These are phyloP conservation scores for Struthidea cinerea DNA, from an alignment of 2,113 vertebrate genomes.

Conservation along the genomic window DNA sequence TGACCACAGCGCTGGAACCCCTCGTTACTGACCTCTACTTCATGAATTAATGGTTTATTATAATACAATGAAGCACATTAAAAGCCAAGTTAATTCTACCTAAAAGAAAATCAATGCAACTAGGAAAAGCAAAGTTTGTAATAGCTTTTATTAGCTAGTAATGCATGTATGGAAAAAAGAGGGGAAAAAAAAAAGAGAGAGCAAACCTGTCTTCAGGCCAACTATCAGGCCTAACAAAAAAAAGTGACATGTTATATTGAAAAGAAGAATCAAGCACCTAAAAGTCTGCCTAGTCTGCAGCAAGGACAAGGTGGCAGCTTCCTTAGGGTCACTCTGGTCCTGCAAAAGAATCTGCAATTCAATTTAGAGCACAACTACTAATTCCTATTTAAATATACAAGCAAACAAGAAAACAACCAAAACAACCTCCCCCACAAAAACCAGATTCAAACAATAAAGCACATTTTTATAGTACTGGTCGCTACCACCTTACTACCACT, in stretches of 20 bases:
- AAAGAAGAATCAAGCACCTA: background rate
- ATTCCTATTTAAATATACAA: background rate
- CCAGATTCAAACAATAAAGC: background rate
- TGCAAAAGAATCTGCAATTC: background rate
- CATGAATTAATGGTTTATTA: background rate
- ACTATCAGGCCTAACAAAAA: background rate
- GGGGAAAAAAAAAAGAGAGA: background rate
- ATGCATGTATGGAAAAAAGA: background rate
- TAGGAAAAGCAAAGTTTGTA: background rate
- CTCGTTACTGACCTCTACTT: background rate
- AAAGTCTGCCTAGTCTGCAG: background rate
- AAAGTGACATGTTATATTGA: accelerated
- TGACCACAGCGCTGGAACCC: background rate
- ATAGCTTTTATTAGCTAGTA: background rate
- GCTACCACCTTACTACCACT: background rate
- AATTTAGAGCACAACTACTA: background rate
- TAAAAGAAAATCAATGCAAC: background rate
- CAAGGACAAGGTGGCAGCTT: background rate
- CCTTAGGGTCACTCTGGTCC: background rate
- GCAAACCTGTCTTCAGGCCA: background rate
- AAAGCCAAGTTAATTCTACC: background rate
- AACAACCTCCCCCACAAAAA: background rate
- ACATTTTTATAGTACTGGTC: background rate
- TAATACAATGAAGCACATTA: background rate
- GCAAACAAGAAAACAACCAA: background rate